Evolutionary conservation across 2,797 vertebrate species (phyloP), one percentile per base, ranked within the genome.

Genomic region (Anabacerthia variegaticeps): DNA sequence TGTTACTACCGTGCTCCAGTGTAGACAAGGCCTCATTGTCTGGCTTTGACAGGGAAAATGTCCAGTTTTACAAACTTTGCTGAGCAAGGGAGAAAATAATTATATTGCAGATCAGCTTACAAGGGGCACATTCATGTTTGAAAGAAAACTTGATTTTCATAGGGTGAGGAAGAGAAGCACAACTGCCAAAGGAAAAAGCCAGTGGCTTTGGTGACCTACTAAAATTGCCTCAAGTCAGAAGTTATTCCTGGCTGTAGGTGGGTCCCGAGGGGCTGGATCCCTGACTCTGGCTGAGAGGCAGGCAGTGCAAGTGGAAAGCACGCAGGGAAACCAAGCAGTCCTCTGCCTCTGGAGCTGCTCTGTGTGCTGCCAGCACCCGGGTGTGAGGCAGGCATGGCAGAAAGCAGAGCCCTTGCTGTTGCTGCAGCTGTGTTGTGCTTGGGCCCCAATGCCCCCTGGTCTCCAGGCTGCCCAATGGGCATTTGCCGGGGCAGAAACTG

Each of bases 81-180:
- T 97, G 96, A 97, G 96, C 93, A 93, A 97, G 92, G 90, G 78
- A 93, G 94, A 96, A 95, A 95, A 96, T 96, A 91, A 93, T 96
- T 96, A 93, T 91, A 92, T 88, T 95, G 81, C 85, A 94, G 92
- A 91, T 95, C 78, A 37, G 72, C 58, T 93, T 94, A 95, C 94
- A 97, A 97, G 74, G 87, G 92, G 59, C 54, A 93, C 82, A 95
- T 96, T 96, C 86, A 95, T 67, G 36, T 93, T 80, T 80, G 92
- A 89, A 95, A 85, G 84, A 92, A 85, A 96, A 91, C 61, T 82
- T 44, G 26, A 52, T 91, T 93, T 96, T 87, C 84, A 72, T 55
- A 76, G 91, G 59, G 59, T 13, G 46, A 71, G 61, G 85, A 88
- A 39, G 87, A 77, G 49, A 85, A 65, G 21, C 52, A 14, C 8